A percentile compares a stretch with the other conserved stretches of the same genome.
Conservation (phyloP, 1,140 invertebrate genomes). For the Drosophila pectinifera region DNA sequence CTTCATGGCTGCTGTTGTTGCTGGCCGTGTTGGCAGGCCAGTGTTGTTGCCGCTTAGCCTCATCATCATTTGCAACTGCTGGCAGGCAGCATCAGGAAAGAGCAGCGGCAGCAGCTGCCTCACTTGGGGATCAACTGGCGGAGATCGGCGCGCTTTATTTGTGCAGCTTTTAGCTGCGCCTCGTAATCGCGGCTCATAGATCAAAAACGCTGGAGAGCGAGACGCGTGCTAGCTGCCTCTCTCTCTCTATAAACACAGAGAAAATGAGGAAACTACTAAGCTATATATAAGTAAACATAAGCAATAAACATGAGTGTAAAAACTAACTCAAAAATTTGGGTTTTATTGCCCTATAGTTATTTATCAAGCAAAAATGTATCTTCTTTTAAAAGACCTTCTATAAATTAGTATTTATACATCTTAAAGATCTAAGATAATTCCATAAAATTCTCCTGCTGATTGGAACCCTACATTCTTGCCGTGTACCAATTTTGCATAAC, state of each 20-base stretch:
- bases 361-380: background rate
- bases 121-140: slow-evolving; percentile 54
- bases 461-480: background rate
- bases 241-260: slow-evolving; percentile 21
- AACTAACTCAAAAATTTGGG: no score
- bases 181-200: slow-evolving; percentile 63
- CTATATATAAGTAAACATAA: no score
- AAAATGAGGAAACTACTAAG: background rate
- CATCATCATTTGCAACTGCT: slow-evolving; percentile 80
- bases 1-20: slow-evolving; percentile 14
- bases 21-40: slow-evolving; percentile 22
- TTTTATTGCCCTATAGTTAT: background rate
- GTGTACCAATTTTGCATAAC: slow-evolving; percentile 48
- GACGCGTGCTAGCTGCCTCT: slow-evolving; percentile 41
- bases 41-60: slow-evolving; percentile 48
- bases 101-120: slow-evolving; percentile 50
- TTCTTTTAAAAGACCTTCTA: no score
- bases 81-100: slow-evolving; percentile 47
- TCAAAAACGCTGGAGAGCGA: slow-evolving; percentile 35
- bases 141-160: slow-evolving; percentile 66
- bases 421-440: background rate
- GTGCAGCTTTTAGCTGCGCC: slow-evolving; percentile 69
- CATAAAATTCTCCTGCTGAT: background rate
- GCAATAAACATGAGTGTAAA: no score
- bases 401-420: background rate